Percentiles rank a stretch among this genome's conserved stretches.
phyloP scores from a whole-genome alignment of 2,797 vertebrate species.

The Cirrhinus molitorella region DNA sequence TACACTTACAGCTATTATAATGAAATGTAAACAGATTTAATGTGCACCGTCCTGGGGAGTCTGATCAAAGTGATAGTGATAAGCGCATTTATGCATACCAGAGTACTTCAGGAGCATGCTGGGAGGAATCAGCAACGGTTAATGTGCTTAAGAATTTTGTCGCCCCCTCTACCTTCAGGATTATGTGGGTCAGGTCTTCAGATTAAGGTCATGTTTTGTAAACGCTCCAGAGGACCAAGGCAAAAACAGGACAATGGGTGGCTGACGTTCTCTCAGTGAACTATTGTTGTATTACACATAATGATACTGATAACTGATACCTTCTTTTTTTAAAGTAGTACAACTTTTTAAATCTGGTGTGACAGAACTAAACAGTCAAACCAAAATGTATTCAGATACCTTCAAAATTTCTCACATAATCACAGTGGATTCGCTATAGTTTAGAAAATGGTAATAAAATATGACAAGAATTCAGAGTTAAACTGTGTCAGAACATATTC shows the following conservation, averaged over 20 bases:
- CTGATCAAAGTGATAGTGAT: constrained; percentile 30
- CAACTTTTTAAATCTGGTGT: background rate
- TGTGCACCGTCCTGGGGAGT: background rate
- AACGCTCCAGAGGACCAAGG: constrained; percentile 29
- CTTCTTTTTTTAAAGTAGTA: background rate
- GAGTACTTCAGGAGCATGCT: background rate
- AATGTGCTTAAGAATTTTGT: constrained; percentile 43
- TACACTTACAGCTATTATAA: background rate
- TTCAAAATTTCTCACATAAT: too few relatives aligned
- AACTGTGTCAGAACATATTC: too few relatives aligned
- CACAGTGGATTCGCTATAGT: too few relatives aligned
- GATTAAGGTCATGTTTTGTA: constrained; percentile 56
- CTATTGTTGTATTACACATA: constrained; percentile 5
- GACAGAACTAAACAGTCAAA: too few relatives aligned
- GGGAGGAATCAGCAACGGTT: constrained; percentile 29
- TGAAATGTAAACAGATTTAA: constrained; percentile 12
- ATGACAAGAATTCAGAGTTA: too few relatives aligned
- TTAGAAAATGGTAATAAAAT: too few relatives aligned
- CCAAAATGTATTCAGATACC: too few relatives aligned
- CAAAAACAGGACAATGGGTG: constrained; percentile 32
- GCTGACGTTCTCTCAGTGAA: background rate
- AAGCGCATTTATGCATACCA: constrained; percentile 5
- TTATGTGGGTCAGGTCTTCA: constrained; percentile 48
- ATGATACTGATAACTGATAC: background rate
- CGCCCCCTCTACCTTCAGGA: constrained; percentile 25